These are phyloP conservation scores for Copidosoma floridanum DNA, from an alignment of 1,140 invertebrate species.

Conservation along the genomic window DNA sequence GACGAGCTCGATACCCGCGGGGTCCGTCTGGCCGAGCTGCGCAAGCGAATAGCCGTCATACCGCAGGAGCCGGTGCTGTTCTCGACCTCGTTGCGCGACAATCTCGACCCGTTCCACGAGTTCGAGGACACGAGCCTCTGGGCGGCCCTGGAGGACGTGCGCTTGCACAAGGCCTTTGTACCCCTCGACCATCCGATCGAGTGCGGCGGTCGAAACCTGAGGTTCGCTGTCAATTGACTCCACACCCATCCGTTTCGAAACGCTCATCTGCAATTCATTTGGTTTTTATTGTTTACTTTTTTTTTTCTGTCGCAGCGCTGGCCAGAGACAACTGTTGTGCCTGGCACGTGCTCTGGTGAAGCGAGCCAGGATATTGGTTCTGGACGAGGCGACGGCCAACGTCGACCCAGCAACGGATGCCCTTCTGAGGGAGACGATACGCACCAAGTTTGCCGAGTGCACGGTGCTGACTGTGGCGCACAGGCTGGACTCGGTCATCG, in stretches of 20 bases:
- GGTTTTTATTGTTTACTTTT: too few species aligned
- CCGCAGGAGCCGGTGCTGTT: constrained; percentile 74
- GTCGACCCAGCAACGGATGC: constrained; percentile 61
- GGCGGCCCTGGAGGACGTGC: constrained; percentile 65
- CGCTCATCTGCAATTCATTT: too few species aligned
- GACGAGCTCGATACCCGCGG: constrained; percentile 61
- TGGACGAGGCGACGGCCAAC: constrained; percentile 66
- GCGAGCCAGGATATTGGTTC: constrained; percentile 58
- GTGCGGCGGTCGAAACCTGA: constrained; percentile 51
- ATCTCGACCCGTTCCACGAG: constrained; percentile 69
- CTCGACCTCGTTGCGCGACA: constrained; percentile 65
- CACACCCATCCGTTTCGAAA: too few species aligned
- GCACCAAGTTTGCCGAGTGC: constrained; percentile 60
- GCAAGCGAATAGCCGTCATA: constrained; percentile 71
- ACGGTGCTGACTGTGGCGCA: constrained; percentile 72
- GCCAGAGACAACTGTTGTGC: constrained; percentile 72
- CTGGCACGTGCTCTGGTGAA: constrained; percentile 71
- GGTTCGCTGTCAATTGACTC: constrained; percentile 33
- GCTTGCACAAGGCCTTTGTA: constrained; percentile 28
- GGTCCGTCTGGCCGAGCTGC: constrained; percentile 63
- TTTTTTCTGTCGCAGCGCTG: constrained; percentile 61
- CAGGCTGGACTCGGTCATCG: constrained; percentile 62
- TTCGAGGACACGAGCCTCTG: constrained; percentile 65
- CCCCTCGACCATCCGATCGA: constrained; percentile 30
- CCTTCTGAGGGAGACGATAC: constrained; percentile 69